Evolutionary conservation across 2,113 vertebrate genomes (phyloP).

Genomic region (Sakesphorus luctuosus): DNA sequence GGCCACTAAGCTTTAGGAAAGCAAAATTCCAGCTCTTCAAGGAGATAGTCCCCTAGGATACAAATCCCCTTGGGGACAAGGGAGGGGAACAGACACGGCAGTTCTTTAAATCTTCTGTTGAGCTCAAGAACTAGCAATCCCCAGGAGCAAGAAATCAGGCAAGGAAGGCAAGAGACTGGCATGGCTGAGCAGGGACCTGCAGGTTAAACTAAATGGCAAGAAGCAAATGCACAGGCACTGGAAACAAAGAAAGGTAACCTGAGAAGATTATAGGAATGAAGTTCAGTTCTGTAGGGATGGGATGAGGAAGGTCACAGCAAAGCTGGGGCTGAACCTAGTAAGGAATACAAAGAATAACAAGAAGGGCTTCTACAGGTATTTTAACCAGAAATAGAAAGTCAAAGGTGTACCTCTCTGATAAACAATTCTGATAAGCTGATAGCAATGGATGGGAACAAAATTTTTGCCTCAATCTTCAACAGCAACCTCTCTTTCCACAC

Average conservation of each 20-base stretch:
- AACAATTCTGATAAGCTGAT: not conserved
- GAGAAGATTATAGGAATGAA: not conserved
- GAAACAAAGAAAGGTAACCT: not conserved
- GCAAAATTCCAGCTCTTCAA: not conserved
- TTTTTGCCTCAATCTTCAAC: not conserved
- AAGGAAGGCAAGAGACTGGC: not conserved
- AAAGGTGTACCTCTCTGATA: not conserved
- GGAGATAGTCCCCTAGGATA: fast-evolving
- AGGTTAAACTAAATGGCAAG: not conserved
- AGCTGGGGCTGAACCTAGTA: not conserved
- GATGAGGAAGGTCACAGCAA: not conserved
- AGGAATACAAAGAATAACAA: not conserved
- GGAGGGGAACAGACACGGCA: not conserved
- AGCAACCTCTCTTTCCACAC: not conserved
- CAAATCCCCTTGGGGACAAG: not conserved
- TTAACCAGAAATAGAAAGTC: not conserved
- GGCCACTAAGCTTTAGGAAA: not conserved
- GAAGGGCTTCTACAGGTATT: not conserved
- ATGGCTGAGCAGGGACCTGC: not conserved
- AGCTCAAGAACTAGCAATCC: not conserved
- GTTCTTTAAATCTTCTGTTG: not conserved
- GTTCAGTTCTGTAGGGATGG: not conserved
- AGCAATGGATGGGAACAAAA: not conserved
- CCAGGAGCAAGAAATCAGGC: not conserved
- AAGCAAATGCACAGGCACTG: not conserved